Evolutionary conservation across 2,113 vertebrate genomes (phyloP).

Genomic region (Pongo abelii): DNA sequence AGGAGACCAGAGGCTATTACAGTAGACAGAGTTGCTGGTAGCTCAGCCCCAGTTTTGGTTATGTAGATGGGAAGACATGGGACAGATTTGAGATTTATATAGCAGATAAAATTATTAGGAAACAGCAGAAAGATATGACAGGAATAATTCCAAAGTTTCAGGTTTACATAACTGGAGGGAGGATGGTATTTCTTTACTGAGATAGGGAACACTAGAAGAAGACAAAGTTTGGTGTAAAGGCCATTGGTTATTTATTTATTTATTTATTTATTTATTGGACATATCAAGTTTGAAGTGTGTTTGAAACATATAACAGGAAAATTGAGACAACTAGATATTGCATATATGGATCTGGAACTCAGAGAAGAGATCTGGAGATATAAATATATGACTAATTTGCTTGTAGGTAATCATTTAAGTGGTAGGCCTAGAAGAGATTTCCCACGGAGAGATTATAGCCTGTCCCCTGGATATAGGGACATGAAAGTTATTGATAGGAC

Average conservation of each 20-base stretch:
- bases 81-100: neutral
- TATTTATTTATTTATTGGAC: neutral
- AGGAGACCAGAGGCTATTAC: neutral
- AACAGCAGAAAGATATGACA: neutral
- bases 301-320: neutral
- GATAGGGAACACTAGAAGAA: neutral
- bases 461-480: neutral
- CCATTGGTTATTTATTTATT: neutral
- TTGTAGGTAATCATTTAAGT: neutral
- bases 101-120: neutral
- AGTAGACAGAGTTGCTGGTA: neutral
- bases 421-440: neutral
- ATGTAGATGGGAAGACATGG: neutral
- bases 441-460: neutral
- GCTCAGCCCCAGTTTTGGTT: neutral
- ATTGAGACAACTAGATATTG: neutral
- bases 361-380: neutral
- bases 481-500: neutral
- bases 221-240: neutral
- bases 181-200: neutral
- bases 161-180: neutral
- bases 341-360: neutral
- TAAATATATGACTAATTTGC: neutral
- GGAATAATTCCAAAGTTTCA: neutral
- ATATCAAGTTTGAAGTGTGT: neutral